Evolutionary conservation across 2,797 vertebrate genomes (phyloP), one percentile per base, ranked within the genome.

Genomic region (Lepus oiostolus): DNA sequence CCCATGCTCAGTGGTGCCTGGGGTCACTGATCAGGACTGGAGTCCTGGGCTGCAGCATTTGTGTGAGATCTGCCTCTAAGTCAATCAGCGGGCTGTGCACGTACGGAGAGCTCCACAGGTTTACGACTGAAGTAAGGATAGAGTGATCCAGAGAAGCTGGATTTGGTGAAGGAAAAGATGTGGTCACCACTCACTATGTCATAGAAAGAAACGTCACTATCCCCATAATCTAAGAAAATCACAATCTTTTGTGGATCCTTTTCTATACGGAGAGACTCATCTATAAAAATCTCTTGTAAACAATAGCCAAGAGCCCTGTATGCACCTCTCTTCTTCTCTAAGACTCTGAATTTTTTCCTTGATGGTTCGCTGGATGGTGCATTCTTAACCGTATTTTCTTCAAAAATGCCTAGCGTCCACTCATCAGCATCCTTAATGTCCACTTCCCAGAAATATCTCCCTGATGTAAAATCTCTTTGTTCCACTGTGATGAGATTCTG

Each of bases 111-210:
- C 6, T 65, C 72, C 72, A 75, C 42, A 24, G 52, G 60, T 98
- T 98, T 98, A 76, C 97, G 98, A 60, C 98, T 98, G 95, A 99
- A 98, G 95, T 99, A 99, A 2, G 98, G 98, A 91, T 97, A 98
- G 30, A 99, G 95, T 0, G 98, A 97, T 96, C 98, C 98, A 58
- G 96, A 95, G 95, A 99, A 98, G 0, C 96, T 93, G 14, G 4
- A 0, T 2, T 63, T 4, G 7, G 50, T 38, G 47, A 97, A 97
- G 60, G 94, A 95, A 32, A 68, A 91, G 30, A 93, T 94, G 42
- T 96, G 89, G 12, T 75, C 58, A 32, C 68, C 32, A 1, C 86
- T 65, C 5, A 1, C 75, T 90, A 94, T 76, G 65, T 91, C 75
- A 32, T 95, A 95, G 84, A 96, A 96, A 42, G 94, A 94, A 70